A percentile compares a stretch with the other conserved stretches of the same genome.
Evolutionary conservation across 2,888 invertebrate species (phyloP).

Genomic region (Allolobophora icterica): DNA sequence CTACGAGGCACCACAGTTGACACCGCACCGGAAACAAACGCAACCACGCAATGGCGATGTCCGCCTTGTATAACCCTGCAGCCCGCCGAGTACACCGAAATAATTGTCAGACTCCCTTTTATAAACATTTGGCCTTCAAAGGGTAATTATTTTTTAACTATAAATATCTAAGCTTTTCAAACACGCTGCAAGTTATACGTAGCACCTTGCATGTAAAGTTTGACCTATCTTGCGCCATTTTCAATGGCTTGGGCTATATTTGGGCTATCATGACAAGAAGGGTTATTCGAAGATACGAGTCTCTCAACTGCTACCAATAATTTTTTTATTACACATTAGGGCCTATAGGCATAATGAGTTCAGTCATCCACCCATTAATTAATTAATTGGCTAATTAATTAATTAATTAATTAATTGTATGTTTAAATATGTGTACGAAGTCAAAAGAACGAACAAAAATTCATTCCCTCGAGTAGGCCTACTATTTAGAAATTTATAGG

Average conservation of each 20-base stretch:
- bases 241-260: not conserved
- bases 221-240: conserved; percentile 4
- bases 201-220: not conserved
- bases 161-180: not conserved
- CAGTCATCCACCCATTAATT: no score
- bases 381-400: no score
- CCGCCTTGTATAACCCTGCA: not conserved
- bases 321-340: no score
- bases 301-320: no score
- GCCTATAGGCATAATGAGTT: no score
- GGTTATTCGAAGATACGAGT: no score
- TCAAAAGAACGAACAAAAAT: no score
- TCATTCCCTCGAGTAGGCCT: no score
- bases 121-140: not conserved
- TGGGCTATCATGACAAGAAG: not conserved
- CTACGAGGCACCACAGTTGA: not conserved
- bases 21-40: conserved; percentile 1
- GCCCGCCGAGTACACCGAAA: not conserved
- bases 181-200: not conserved
- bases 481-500: no score
- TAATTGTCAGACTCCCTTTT: not conserved
- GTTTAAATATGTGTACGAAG: no score
- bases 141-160: not conserved
- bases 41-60: not conserved
- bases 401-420: no score